Evolutionary conservation across 1,140 invertebrate species (phyloP), one percentile per base, ranked within the genome.

Genomic region (Onthophagus taurus): DNA sequence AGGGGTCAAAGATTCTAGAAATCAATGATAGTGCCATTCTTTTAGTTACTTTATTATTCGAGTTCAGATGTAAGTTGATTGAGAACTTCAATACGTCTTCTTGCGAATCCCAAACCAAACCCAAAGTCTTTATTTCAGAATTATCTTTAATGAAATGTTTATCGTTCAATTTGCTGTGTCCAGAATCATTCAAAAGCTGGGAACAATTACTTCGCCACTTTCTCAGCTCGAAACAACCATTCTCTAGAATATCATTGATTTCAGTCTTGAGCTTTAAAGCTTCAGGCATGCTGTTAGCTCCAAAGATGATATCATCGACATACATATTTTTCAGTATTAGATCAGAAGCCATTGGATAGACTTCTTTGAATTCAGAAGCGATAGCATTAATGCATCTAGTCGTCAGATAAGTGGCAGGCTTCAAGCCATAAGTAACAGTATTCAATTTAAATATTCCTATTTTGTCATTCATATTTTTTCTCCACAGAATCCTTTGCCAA

Each of bases 221-320:
- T 26, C 34, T 21, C 11, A 48, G 19, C 9, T 50, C 21, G 16
- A 58, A 56, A 4, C 52, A 45, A 3, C 37, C 38, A 2, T 16
- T 7, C 1, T 11, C 21, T 26, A 48, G n/a, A 1, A 49, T 13
- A n/a, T 49, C 6, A 6, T 11, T 42, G 24, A 35, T 12, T 19
- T 44, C 14, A 6, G 18, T 7, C 11, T 26, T 14, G 1, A 50
- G 30, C 26, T 39, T 5, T 4, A 26, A 16, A 2, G 29, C 23
- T 23, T 49, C 16, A 12, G 34, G 7, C 8, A 49, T 18, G 7
- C 34, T 44, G 24, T 52, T 24, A 24, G 49, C 31, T 16, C 66
- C 64, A 2, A 60, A 56, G 4, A 68, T 21, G 4, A 71, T 21
- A 53, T 72, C 68, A 53, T 72, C 70, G 0, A 71, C 63, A 41